These are phyloP conservation scores for Latrodectus hesperus DNA, from an alignment of 2,888 invertebrate genomes.

Conservation along the genomic window DNA sequence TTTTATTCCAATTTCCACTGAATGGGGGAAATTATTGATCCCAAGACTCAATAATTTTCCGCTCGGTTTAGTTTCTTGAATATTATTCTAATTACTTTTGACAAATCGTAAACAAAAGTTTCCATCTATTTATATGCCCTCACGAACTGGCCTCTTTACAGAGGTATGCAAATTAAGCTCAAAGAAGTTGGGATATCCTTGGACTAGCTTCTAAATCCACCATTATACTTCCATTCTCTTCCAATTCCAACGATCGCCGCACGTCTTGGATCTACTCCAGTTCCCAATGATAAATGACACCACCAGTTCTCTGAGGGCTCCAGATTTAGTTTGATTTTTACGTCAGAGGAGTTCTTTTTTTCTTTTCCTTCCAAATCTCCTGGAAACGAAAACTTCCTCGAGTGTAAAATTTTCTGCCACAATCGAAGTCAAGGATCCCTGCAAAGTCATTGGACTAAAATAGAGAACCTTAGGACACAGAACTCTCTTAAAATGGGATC, in stretches of 20 bases:
- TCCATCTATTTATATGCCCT: no score
- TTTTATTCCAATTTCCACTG: no score
- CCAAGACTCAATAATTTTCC: no score
- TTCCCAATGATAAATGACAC: conserved; percentile 4
- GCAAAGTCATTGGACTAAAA: not conserved
- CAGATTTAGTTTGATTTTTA: not conserved
- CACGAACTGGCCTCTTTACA: no score
- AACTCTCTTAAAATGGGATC: not conserved
- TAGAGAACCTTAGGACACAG: not conserved
- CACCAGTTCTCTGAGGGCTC: conserved; percentile 2
- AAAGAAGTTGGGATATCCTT: not conserved
- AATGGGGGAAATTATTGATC: no score
- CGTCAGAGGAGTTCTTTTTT: not conserved
- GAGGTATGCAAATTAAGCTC: no score
- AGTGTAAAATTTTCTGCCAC: not conserved
- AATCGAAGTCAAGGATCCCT: conserved; percentile 26
- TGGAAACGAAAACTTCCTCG: not conserved
- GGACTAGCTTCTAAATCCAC: not conserved
- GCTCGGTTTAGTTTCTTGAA: no score
- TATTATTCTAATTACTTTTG: no score
- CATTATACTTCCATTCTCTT: conserved; percentile 1
- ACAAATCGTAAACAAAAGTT: no score
- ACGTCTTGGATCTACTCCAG: conserved; percentile 10
- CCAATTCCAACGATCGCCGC: not conserved
- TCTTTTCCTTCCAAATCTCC: not conserved